Conservation (phyloP, 1,140 invertebrate genomes). For the Tetraneura akinire region DNA sequence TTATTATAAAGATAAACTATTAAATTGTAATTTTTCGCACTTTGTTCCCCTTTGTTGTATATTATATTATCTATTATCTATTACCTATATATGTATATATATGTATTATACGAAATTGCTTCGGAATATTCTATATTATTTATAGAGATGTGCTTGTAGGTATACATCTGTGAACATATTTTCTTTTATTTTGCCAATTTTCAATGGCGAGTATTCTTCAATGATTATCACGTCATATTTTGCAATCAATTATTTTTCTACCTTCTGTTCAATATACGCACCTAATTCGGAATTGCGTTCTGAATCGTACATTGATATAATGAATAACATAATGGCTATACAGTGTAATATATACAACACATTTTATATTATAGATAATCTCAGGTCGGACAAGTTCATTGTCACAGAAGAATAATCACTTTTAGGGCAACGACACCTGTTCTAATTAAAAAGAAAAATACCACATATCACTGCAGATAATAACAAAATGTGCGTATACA, state of each 20-base stretch:
- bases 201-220: not conserved
- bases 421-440: conserved; percentile 44
- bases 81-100: too few relatives aligned
- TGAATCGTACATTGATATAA: not conserved
- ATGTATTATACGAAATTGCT: too few relatives aligned
- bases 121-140: too few relatives aligned
- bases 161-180: not conserved
- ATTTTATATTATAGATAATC: conserved; percentile 16
- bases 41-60: not conserved
- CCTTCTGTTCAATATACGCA: not conserved
- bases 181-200: not conserved
- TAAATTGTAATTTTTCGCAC: not conserved
- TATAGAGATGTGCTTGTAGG: not conserved
- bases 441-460: conserved; percentile 21
- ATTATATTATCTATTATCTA: not conserved
- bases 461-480: not conserved
- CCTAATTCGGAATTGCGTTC: conserved; percentile 9
- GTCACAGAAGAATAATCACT: conserved; percentile 29
- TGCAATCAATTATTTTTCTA: not conserved
- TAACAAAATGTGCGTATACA: not conserved
- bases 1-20: not conserved
- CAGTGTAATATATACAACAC: too few relatives aligned
- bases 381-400: conserved; percentile 43
- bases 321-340: too few relatives aligned
- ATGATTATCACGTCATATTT: not conserved